Evolutionary conservation across 2,888 invertebrate species (phyloP).

Genomic region (Morpho helenor): DNA sequence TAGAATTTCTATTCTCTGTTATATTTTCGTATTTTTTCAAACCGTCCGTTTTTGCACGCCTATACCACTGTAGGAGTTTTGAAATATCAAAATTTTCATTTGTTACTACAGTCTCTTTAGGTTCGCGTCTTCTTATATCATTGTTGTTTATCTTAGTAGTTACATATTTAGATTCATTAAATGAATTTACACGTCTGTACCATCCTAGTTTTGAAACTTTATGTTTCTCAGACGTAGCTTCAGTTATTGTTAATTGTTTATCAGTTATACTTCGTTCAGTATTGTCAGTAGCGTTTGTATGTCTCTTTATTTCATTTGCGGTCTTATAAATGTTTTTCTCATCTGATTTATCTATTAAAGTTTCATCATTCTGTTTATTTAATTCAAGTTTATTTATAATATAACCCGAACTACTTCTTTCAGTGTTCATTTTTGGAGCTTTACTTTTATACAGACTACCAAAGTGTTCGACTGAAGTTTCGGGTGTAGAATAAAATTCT

Average conservation of each 20-base stretch:
- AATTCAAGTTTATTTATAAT: neutral
- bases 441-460: slow-evolving; percentile 18
- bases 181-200: neutral
- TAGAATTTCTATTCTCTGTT: too few species aligned
- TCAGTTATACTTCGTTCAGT: neutral
- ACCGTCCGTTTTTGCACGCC: too few species aligned
- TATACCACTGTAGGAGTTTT: too few species aligned
- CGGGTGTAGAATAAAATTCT: neutral
- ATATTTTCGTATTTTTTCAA: too few species aligned
- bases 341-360: neutral
- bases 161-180: neutral
- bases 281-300: neutral
- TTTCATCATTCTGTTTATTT: neutral
- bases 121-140: neutral
- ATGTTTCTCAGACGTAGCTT: neutral
- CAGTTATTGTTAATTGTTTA: neutral
- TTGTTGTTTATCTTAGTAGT: neutral
- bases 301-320: neutral
- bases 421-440: neutral
- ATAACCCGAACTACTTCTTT: neutral
- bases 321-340: neutral
- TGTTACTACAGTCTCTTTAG: too few species aligned
- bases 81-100: too few species aligned
- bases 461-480: slow-evolving; percentile 16
- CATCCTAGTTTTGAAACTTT: neutral